Evolutionary conservation across 2,797 vertebrate genomes (phyloP), one percentile per base, ranked within the genome.

Genomic region (Cyclopterus lumpus): DNA sequence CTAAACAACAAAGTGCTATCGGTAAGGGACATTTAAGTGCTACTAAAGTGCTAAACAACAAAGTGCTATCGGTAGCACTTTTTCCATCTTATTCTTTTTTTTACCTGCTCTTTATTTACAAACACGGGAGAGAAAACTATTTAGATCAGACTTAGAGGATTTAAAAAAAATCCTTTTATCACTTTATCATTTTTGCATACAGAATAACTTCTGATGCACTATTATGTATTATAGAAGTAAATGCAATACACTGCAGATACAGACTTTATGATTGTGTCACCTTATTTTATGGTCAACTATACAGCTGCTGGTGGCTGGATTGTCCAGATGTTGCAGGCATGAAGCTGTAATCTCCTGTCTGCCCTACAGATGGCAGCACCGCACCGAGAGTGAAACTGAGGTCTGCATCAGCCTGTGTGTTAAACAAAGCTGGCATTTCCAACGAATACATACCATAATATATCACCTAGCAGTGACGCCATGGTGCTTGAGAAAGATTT

Each of bases 291-390:
- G 22, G 16, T 26, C 9, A 28, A 34, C 30, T 15, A 22, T 5
- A 10, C 46, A 32, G 32, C 40, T 26, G 28, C 8, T 36, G 38
- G 34, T 28, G 4, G 3, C 20, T 24, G 32, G 14, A 15, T 40
- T 42, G n/a, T 40, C 22, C 40, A 38, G 28, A 24, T 9, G 36
- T 5, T 22, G 30, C 24, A 16, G 12, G 1, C 18, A 15, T 53
- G 32, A 6, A 12, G 49, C 14, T 61, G 71, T 36, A 46, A 58
- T 62, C 0, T 14, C 6, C 58, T 3, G 51, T 54, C 40, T 51
- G 34, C 2, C 30, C 77, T 26, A 11, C 60, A 70, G 81, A 32
- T 61, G 77, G 77, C 73, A 77, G 69, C 69, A 70, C 1, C 15
- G 15, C 12, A 28, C 34, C 61, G 38, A 51, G 1, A 66, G 42